Evolutionary conservation across 64 coral and sea anemone species (phyloP).

Genomic region (Dendronephthya gigantea): DNA sequence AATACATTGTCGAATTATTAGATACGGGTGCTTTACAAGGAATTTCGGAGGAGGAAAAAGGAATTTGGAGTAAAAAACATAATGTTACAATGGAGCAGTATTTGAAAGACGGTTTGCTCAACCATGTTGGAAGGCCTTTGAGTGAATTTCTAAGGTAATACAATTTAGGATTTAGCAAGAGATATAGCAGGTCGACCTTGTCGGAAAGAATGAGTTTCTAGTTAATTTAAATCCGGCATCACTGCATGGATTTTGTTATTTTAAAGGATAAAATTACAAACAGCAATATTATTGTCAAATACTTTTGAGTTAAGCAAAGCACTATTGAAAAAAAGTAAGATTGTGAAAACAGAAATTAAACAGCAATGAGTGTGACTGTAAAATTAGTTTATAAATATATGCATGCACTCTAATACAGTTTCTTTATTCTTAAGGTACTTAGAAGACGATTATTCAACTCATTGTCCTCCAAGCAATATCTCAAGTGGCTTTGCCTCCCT

Average conservation of each 20-base stretch:
- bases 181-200: no score
- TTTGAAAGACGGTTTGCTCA: neutral
- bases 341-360: no score
- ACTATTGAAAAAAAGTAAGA: no score
- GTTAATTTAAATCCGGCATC: no score
- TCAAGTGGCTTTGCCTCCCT: constrained; percentile 63
- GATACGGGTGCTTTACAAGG: neutral
- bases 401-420: no score
- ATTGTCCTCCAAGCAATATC: constrained; percentile 56
- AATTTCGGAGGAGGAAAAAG: neutral
- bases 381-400: no score
- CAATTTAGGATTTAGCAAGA: no score
- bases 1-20: neutral
- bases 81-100: neutral
- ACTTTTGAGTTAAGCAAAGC: no score
- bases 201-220: no score
- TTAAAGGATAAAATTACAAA: no score
- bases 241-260: no score
- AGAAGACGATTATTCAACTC: constrained; percentile 18
- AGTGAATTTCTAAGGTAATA: neutral
- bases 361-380: no score
- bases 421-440: constrained; percentile 42
- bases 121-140: neutral
- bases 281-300: neutral
- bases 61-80: neutral